Evolutionary conservation across 2,113 vertebrate genomes (phyloP), one percentile per base, ranked within the genome.

Genomic region (Phrynosoma platyrhinos): DNA sequence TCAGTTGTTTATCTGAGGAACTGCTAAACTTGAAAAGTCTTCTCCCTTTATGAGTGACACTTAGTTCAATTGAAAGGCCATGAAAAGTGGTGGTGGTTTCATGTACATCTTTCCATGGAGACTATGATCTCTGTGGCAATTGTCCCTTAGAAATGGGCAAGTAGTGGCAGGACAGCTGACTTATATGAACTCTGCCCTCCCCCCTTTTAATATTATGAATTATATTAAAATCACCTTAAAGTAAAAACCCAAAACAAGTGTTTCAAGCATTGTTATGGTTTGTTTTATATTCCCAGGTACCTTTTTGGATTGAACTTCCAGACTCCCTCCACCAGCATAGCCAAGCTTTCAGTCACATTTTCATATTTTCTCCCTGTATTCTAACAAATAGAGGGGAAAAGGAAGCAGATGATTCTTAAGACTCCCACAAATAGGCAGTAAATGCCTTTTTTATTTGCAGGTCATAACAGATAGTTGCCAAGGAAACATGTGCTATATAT

Each of bases 381-480:
- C 20, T 58, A 25, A 64, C 36, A 83, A 62, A 13, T 66, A 53
- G 4, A 32, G 42, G 52, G 25, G 20, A 52, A 32, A 4, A 47
- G 25, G 55, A 82, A 76, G 86, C 30, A 77, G 71, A 77, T 82
- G 55, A 87, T 77, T 71, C 25, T 69, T 82, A 3, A 53, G 1
- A 32, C 85, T 81, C 5, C 0, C 52, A 62, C 23, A 89, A 89
- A 88, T 58, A 88, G 77, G 87, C 55, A 1, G 1, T 0, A 40
- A 58, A 82, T 75, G 1, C 20, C 13, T 40, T 12, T 12, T 42
- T 1, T 88, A 86, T 79, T 90, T 66, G 85, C 7, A 83, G 30
- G 80, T 69, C 18, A 77, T 4, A 84, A 90, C 88, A 90, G 1
- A 42, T 77, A 89, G 8, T 89, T 91, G 90, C 87, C 55, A 55